phyloP scores from a whole-genome alignment of 2,888 invertebrate species.

The Criorhina ranunculi region DNA sequence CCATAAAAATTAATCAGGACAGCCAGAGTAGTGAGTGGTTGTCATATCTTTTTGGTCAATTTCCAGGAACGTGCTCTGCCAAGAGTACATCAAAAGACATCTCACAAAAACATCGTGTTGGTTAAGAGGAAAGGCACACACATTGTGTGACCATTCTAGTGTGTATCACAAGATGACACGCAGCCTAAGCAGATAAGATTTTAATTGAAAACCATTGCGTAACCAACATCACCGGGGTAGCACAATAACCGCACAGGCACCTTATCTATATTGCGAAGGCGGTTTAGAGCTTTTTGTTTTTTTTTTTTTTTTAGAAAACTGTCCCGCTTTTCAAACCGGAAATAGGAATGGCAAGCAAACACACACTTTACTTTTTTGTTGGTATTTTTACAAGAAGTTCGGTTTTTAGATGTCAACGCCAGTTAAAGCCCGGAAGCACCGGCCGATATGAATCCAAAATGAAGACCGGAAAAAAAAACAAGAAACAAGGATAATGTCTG shows the following conservation, averaged over 20 bases:
- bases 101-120: slow-evolving; percentile 21
- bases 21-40: slow-evolving; percentile 13
- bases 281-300: neutral
- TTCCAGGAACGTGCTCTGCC: slow-evolving; percentile 26
- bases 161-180: slow-evolving; percentile 46
- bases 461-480: slow-evolving; percentile 8
- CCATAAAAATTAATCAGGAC: slow-evolving; percentile 64
- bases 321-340: slow-evolving; percentile 34
- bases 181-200: slow-evolving; percentile 44
- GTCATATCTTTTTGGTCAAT: slow-evolving; percentile 37
- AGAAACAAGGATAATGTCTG: slow-evolving; percentile 18
- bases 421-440: slow-evolving; percentile 33
- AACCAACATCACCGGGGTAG: neutral
- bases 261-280: neutral
- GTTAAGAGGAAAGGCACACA: neutral
- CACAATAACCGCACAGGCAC: neutral
- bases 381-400: slow-evolving; percentile 29
- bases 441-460: slow-evolving; percentile 23
- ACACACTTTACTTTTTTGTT: slow-evolving; percentile 40
- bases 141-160: neutral
- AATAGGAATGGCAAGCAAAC: slow-evolving; percentile 33
- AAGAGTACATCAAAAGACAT: neutral
- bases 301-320: slow-evolving; percentile 9
- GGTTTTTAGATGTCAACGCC: slow-evolving; percentile 27
- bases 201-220: slow-evolving; percentile 51